Evolutionary conservation across 2,888 invertebrate genomes (phyloP), one percentile per base, ranked within the genome.

Genomic region (Pharmacophagus antenor): DNA sequence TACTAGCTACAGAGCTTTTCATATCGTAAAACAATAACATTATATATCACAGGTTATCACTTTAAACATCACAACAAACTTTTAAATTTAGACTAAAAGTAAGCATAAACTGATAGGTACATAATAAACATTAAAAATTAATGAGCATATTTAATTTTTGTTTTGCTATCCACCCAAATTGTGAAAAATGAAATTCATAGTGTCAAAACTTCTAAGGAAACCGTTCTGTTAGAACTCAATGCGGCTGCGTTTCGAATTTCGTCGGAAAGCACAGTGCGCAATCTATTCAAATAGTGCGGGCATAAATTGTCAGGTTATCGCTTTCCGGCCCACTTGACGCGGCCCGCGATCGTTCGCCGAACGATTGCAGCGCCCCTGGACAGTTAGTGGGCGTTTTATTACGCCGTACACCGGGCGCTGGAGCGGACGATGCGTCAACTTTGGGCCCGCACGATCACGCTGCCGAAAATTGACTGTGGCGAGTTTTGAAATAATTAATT

Each of bases 281-380:
- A 50, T 56, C 49, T 56, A 56, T 58, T 58, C 52, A 52, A 58
- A 58, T 58, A 17, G 58, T 20, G 52, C 7, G 52, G 31, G 31
- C 47, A 58, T 58, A 58, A 58, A 58, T 58, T 58, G 46, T 25
- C 46, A 41, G 58, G 52, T 58, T 58, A 59, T 59, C 59, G 59
- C 54, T 59, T 59, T 59, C 53, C 54, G 48, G 49, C 44, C 54
- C 53, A 59, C 59, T 59, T 53, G 49, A 59, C 49, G 54, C 49
- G 42, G 42, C 31, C 41, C 41, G 52, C 58, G 53, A 55, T 50
- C 51, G 58, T 52, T 47, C 47, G 47, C 21, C 31, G 22, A 31
- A 31, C 50, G 50, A 31, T 31, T 46, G 51, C 47, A 20, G 47
- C 10, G n/a, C 18, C 47, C n/a, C 22, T 23, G 18, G 46, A 47